Conservation (phyloP, 2,113 vertebrate species). For the Cathartes aura region DNA sequence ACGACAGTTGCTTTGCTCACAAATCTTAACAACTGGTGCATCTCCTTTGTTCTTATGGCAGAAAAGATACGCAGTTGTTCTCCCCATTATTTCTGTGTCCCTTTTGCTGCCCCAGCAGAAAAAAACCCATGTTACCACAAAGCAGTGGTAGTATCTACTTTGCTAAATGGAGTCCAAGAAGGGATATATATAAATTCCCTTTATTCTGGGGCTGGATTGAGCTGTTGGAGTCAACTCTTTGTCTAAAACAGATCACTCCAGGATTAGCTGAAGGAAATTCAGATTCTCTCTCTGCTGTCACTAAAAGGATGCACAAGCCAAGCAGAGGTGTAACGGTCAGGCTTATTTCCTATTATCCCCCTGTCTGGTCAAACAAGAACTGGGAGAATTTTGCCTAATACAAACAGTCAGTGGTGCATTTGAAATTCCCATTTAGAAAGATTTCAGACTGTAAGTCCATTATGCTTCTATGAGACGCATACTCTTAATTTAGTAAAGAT, state of each 20-base stretch:
- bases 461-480: not conserved
- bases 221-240: not conserved
- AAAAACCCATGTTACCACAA: rapidly evolving
- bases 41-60: not conserved
- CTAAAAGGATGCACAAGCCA: not conserved
- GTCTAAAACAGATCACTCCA: not conserved
- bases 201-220: not conserved
- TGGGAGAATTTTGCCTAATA: not conserved
- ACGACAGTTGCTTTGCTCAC: not conserved
- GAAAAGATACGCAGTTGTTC: not conserved
- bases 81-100: not conserved
- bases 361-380: not conserved
- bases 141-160: not conserved
- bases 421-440: not conserved
- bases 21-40: not conserved
- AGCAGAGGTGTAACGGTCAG: not conserved
- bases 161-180: not conserved
- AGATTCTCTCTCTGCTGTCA: not conserved
- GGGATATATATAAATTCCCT: not conserved
- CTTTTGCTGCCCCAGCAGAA: not conserved
- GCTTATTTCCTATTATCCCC: not conserved
- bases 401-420: not conserved
- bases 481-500: constrained; percentile 7
- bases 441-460: not conserved
- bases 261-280: not conserved